Evolutionary conservation across 1,140 invertebrate genomes (phyloP).

Genomic region (Pentalonia nigronervosa): DNA sequence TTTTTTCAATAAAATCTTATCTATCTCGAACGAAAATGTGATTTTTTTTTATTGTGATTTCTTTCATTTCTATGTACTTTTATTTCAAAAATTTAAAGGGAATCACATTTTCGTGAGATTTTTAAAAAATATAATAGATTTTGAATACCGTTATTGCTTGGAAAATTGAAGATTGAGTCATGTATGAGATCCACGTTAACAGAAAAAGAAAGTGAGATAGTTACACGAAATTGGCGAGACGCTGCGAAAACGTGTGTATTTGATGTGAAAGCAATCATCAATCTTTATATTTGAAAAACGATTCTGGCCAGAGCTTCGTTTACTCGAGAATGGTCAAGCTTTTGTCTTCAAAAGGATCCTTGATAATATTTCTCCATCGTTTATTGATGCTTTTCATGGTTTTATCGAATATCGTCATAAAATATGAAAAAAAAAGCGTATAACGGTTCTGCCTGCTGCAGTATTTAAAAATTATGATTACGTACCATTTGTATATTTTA

Average conservation of each 20-base stretch:
- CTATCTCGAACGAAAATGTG: background rate
- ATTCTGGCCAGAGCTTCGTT: background rate
- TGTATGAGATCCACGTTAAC: background rate
- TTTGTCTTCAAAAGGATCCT: background rate
- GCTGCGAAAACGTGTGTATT: background rate
- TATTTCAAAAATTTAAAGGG: background rate
- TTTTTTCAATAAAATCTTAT: background rate
- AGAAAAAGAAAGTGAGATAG: background rate
- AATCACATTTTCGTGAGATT: background rate
- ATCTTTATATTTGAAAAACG: background rate
- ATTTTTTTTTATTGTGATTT: background rate
- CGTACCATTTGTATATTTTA: background rate
- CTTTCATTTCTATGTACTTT: background rate
- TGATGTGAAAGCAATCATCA: constrained; percentile 14
- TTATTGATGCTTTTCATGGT: background rate
- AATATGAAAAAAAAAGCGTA: background rate
- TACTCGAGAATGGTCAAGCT: background rate
- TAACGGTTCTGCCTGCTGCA: too few species aligned
- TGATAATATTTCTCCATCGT: background rate
- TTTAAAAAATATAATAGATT: background rate
- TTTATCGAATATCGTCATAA: background rate
- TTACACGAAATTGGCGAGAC: background rate
- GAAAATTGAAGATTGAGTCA: background rate
- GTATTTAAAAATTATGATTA: background rate
- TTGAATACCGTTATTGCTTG: background rate